Evolutionary conservation across 2,113 vertebrate species (phyloP).

Genomic region (human (Homo sapiens)): GRCh38 chr1:16320501-16321000

Average conservation of each 20-base stretch:
- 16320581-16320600: too few relatives aligned
- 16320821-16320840: background rate
- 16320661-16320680: too few relatives aligned
- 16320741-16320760: background rate
- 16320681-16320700: too few relatives aligned
- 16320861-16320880: slow-evolving; percentile 11
- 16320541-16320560: too few relatives aligned
- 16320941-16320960: background rate
- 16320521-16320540: too few relatives aligned
- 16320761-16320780: background rate
- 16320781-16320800: background rate
- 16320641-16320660: too few relatives aligned
- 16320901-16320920: background rate
- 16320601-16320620: too few relatives aligned
- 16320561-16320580: too few relatives aligned
- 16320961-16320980: background rate
- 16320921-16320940: background rate
- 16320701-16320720: too few relatives aligned
- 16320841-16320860: background rate
- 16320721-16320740: too few relatives aligned
- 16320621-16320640: too few relatives aligned
- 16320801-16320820: background rate
- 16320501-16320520: background rate
- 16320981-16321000: background rate
- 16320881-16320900: background rate